A percentile compares a stretch with the other conserved stretches of the same genome.
Conservation (phyloP, 2,888 invertebrate species). For the Eupithecia exiguata region DNA sequence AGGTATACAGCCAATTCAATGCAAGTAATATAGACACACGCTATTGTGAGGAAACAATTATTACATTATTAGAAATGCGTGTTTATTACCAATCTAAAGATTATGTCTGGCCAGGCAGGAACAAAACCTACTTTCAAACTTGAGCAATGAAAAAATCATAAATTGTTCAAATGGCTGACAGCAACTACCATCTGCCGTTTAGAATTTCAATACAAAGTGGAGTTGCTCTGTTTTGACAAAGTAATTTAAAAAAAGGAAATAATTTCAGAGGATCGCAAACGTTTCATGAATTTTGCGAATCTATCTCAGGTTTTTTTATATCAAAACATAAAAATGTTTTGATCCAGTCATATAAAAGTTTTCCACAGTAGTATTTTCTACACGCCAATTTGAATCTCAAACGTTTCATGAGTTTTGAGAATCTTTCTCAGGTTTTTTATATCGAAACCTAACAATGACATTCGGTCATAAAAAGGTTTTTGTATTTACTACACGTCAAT, state of each 20-base stretch:
- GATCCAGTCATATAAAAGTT: not conserved
- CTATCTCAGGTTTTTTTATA: not conserved
- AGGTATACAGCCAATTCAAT: not conserved
- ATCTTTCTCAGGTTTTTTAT: too few species aligned
- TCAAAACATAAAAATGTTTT: not conserved
- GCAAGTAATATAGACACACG: not conserved
- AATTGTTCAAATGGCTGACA: not conserved
- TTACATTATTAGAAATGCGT: not conserved
- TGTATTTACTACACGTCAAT: not conserved
- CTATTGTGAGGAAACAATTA: not conserved
- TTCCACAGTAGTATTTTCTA: not conserved
- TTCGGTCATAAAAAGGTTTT: too few species aligned
- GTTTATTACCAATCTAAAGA: not conserved
- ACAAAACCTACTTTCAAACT: not conserved
- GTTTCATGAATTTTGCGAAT: slow-evolving; percentile 17
- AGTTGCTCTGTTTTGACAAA: slow-evolving; percentile 19
- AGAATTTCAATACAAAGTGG: not conserved
- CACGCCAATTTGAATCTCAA: too few species aligned
- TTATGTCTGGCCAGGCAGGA: not conserved
- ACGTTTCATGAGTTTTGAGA: too few species aligned
- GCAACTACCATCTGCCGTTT: not conserved
- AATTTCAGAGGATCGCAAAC: slow-evolving; percentile 14
- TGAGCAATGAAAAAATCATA: not conserved
- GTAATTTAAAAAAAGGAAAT: slow-evolving; percentile 20
- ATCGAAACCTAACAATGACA: too few species aligned